Evolutionary conservation across 37 sponge, comb jelly and placozoan genomes (phyloP).

Genomic region (Ephydatia muelleri): DNA sequence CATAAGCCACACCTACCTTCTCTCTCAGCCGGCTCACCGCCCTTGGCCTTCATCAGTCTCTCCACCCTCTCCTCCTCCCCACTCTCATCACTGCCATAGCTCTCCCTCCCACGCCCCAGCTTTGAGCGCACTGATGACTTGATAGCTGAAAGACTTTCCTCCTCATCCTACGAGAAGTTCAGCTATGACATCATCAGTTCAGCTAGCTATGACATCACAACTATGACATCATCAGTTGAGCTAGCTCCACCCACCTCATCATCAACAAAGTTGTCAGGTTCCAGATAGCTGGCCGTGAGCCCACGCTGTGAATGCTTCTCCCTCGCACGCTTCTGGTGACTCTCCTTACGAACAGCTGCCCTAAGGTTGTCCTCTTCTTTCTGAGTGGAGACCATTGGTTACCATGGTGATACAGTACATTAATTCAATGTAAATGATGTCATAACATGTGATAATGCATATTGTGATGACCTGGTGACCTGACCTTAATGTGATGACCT

Average conservation of each 20-base stretch:
- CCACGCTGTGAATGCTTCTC: constrained; percentile 52
- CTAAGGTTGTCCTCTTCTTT: constrained; percentile 83
- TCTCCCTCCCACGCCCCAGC: neutral
- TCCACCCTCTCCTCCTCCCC: constrained; percentile 19
- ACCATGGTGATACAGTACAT: neutral
- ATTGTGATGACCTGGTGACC: neutral
- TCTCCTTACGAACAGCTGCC: constrained; percentile 66
- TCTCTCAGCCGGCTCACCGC: constrained; percentile 16
- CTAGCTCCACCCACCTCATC: constrained; percentile 26
- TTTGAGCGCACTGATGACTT: constrained; percentile 60
- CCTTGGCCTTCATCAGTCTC: constrained; percentile 8
- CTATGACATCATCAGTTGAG: neutral
- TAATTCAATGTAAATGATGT: neutral
- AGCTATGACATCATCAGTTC: neutral
- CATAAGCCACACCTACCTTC: constrained; percentile 4
- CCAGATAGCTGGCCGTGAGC: constrained; percentile 72
- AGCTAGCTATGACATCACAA: constrained; percentile 4
- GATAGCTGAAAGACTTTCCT: constrained; percentile 65
- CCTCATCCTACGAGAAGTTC: constrained; percentile 41
- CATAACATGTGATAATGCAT: neutral
- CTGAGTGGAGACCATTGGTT: no score
- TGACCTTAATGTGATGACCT: no score
- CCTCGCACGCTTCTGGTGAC: constrained; percentile 70
- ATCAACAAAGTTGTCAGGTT: constrained; percentile 56
- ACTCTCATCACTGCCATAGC: neutral